Percentiles rank a stretch among this genome's conserved stretches.
phyloP scores from a whole-genome alignment of 1,140 invertebrate genomes.

The Himalopsyche phryganea region DNA sequence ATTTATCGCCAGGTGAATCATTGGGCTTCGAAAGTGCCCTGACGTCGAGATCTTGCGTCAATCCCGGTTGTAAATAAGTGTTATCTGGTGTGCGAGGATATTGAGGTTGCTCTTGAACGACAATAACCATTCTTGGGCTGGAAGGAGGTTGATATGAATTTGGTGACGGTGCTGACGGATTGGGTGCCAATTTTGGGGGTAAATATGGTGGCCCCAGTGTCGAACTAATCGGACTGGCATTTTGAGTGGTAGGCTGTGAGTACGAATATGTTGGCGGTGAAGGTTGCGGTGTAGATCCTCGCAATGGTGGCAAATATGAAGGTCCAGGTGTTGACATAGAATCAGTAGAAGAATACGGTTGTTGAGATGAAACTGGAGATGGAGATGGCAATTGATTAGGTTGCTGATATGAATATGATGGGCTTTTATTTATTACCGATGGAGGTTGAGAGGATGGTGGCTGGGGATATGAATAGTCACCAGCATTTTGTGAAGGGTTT shows the following conservation, averaged over 20 bases:
- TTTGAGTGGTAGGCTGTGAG: background rate
- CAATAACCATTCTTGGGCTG: background rate
- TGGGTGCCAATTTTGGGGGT: slow-evolving; percentile 3
- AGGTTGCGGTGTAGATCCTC: background rate
- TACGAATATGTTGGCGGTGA: slow-evolving; percentile 10
- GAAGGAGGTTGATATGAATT: slow-evolving; percentile 5
- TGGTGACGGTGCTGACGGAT: background rate
- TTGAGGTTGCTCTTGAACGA: background rate
- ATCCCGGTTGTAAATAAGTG: slow-evolving; percentile 1
- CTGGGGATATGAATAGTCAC: slow-evolving; percentile 4
- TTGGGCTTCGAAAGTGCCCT: background rate
- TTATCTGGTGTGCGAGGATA: background rate
- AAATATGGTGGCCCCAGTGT: slow-evolving; percentile 13
- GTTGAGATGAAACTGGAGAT: background rate
- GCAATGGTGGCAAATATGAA: slow-evolving; percentile 10
- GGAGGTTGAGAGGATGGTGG: background rate
- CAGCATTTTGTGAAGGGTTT: background rate
- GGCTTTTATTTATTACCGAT: background rate
- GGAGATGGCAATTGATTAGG: background rate
- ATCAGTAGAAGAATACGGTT: background rate
- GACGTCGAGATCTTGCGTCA: too few relatives aligned
- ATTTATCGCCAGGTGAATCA: slow-evolving; percentile 2
- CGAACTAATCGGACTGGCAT: slow-evolving; percentile 1
- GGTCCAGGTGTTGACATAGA: slow-evolving; percentile 13
- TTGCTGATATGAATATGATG: background rate